These are phyloP conservation scores for Troides aeacus DNA, from an alignment of 2,888 invertebrate genomes.

Conservation along the genomic window DNA sequence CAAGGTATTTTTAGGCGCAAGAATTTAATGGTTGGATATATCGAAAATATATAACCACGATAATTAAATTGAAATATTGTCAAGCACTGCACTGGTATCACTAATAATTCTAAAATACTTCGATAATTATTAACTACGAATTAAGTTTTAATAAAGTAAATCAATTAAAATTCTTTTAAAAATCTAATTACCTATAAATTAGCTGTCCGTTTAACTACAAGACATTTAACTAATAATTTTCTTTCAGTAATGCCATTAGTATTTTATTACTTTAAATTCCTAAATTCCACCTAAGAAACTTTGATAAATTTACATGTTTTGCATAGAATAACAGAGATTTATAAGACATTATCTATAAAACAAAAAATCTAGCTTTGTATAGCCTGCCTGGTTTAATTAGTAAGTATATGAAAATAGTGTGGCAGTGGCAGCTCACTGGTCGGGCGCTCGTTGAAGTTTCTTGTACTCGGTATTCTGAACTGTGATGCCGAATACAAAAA, in stretches of 20 bases:
- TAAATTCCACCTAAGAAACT: background rate
- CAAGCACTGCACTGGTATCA: background rate
- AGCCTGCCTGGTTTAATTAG: background rate
- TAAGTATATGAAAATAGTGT: background rate
- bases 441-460: background rate
- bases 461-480: background rate
- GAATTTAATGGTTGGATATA: background rate
- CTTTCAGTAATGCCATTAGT: background rate
- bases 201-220: background rate
- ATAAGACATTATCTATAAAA: background rate
- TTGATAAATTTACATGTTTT: background rate
- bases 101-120: slow-evolving; percentile 1
- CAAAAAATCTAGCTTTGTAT: no score
- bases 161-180: slow-evolving; percentile 1
- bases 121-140: background rate
- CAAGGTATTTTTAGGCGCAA: no score
- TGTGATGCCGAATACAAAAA: background rate
- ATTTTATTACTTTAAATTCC: background rate
- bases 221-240: background rate
- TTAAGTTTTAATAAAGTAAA: background rate
- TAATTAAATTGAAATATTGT: background rate
- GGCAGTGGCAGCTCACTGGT: background rate
- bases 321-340: background rate
- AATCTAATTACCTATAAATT: background rate
- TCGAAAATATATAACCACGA: background rate